A percentile compares a stretch with the other conserved stretches of the same genome.
Conservation (phyloP, 35 echinoderm and acorn worm genomes). For the Apostichopus japonicus region DNA sequence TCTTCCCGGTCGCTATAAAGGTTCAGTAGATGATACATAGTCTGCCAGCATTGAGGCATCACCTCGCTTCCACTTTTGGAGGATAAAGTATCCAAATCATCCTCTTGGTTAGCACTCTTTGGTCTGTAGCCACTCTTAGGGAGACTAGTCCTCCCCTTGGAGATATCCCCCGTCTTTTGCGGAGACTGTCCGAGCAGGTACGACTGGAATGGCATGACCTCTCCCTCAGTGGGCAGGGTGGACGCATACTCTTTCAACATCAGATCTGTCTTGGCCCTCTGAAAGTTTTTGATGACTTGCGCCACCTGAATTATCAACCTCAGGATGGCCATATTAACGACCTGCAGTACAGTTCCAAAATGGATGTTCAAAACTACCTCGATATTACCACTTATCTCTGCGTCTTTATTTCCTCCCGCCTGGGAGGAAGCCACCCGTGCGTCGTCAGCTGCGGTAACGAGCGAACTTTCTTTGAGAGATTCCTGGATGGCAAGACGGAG, state of each 20-base stretch:
- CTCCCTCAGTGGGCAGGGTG: slow-evolving; percentile 26
- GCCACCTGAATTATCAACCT: slow-evolving; percentile 84
- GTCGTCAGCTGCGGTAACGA: background rate
- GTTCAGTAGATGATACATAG: slow-evolving; percentile 96
- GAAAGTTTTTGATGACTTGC: slow-evolving; percentile 79
- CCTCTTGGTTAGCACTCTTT: background rate
- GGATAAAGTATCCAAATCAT: slow-evolving; percentile 28
- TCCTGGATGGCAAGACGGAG: slow-evolving; percentile 66
- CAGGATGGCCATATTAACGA: slow-evolving; percentile 91
- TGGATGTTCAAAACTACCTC: slow-evolving; percentile 63
- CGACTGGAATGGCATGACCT: slow-evolving; percentile 5
- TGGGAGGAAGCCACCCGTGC: slow-evolving; percentile 5
- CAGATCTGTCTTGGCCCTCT: slow-evolving; percentile 76
- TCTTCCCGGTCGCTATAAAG: slow-evolving; percentile 70
- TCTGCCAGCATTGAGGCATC: slow-evolving; percentile 94
- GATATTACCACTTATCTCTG: slow-evolving; percentile 63
- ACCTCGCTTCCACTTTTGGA: slow-evolving; percentile 69
- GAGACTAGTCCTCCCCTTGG: background rate
- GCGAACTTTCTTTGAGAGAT: slow-evolving; percentile 32
- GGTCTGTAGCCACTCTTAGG: background rate
- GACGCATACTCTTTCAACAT: slow-evolving; percentile 67
- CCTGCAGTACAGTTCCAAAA: slow-evolving; percentile 70
- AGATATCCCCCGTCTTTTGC: background rate
- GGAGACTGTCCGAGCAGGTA: slow-evolving; percentile 16
- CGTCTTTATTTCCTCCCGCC: background rate